A percentile compares a stretch with the other conserved stretches of the same genome.
Conservation (phyloP, 2,888 invertebrate genomes). For the Platycnemis pennipes region DNA sequence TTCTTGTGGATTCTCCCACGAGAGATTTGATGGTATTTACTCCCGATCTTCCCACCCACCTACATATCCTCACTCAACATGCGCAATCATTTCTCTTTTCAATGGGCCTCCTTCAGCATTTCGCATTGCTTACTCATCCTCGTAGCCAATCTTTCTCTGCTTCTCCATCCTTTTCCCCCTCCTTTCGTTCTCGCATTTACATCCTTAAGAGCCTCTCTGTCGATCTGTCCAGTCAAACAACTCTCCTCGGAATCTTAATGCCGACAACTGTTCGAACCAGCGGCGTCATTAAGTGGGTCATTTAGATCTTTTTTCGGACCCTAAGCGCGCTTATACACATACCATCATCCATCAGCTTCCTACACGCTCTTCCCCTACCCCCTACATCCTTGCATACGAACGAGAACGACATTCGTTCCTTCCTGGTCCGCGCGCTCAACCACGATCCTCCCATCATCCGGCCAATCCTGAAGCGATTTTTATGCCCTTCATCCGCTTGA, state of each 20-base stretch:
- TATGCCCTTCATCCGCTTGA: neutral
- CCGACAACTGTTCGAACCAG: neutral
- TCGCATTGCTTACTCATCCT: neutral
- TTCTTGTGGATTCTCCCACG: neutral
- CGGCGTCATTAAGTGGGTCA: slow-evolving; percentile 37
- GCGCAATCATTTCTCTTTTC: neutral
- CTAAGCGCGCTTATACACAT: neutral
- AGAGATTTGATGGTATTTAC: neutral
- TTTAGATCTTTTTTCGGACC: neutral
- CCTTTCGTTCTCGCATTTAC: no score
- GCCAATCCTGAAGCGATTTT: neutral
- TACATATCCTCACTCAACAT: neutral
- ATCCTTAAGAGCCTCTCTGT: neutral
- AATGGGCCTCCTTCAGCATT: neutral
- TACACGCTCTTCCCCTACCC: neutral
- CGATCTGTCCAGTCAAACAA: neutral
- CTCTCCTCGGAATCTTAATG: neutral
- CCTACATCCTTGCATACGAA: neutral
- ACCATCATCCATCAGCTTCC: neutral
- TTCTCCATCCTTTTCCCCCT: neutral
- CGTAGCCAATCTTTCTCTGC: neutral
- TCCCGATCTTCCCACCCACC: neutral
- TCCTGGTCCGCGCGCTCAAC: neutral
- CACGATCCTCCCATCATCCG: neutral
- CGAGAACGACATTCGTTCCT: neutral